Evolutionary conservation across 1,140 invertebrate species (phyloP).

Genomic region (Pemphigus obesinymphae): DNA sequence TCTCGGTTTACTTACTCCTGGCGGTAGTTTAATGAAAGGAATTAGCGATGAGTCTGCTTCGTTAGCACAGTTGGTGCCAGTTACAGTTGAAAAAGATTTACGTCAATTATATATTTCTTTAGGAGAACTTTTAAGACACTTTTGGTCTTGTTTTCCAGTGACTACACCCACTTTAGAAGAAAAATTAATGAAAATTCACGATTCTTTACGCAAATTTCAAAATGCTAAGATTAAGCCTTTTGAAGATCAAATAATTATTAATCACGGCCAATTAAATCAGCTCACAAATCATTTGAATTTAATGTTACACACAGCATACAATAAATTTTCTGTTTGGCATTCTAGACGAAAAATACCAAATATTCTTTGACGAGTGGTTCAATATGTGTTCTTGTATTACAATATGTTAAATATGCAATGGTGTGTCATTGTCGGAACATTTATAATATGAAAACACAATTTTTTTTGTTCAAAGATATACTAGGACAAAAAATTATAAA

Average conservation of each 20-base stretch:
- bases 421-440: background rate
- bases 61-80: conserved; percentile 68
- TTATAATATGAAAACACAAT: background rate
- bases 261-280: conserved; percentile 70
- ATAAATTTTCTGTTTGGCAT: conserved; percentile 80
- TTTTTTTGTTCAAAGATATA: background rate
- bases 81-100: conserved; percentile 77
- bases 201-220: conserved; percentile 82
- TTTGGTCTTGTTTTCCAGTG: conserved; percentile 91
- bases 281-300: conserved; percentile 82
- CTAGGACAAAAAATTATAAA: background rate
- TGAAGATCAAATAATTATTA: conserved; percentile 73
- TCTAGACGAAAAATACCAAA: conserved; percentile 58
- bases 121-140: conserved; percentile 83
- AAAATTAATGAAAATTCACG: conserved; percentile 78
- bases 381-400: background rate
- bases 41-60: conserved; percentile 64
- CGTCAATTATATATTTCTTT: conserved; percentile 76
- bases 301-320: conserved; percentile 73
- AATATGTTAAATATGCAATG: background rate
- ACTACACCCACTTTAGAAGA: conserved; percentile 72
- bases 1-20: conserved; percentile 85
- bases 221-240: conserved; percentile 77
- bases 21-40: conserved; percentile 84
- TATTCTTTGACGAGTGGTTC: conserved; percentile 26